Conservation (phyloP, 35 echinoderm and acorn worm species). For the Amphiura filiformis region DNA sequence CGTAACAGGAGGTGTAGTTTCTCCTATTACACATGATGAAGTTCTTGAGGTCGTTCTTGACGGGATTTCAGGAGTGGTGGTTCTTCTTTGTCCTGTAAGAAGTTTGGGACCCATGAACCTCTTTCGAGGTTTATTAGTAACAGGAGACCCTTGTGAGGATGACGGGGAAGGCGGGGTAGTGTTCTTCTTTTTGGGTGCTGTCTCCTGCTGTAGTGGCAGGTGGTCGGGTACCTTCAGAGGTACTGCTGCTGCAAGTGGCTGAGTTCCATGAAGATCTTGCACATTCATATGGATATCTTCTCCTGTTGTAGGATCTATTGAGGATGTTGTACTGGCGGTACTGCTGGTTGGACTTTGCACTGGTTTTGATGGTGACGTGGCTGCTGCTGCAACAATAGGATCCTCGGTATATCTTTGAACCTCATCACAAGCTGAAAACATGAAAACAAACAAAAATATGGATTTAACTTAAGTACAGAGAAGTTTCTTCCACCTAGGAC, state of each 20-base stretch:
- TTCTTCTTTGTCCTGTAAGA: neutral
- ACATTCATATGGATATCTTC: neutral
- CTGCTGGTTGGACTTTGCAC: neutral
- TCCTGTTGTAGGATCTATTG: conserved; percentile 2
- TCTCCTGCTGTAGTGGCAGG: neutral
- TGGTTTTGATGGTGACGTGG: neutral
- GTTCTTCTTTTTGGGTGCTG: neutral
- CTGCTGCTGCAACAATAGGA: no score
- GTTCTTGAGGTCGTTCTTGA: neutral
- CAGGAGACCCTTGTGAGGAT: neutral
- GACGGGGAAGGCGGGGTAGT: neutral
- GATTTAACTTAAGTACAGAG: no score
- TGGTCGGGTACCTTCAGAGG: neutral
- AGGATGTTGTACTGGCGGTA: neutral
- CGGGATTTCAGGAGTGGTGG: neutral
- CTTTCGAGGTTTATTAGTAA: neutral
- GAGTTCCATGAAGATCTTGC: neutral
- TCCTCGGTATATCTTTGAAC: neutral
- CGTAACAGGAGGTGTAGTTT: neutral
- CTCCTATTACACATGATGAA: neutral
- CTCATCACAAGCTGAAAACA: neutral
- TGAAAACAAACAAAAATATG: neutral
- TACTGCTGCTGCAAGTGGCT: neutral
- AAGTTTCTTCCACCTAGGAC: no score
- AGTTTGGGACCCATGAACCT: neutral